phyloP scores from a whole-genome alignment of 2,888 invertebrate genomes.

The Chromoteleia sp. region DNA sequence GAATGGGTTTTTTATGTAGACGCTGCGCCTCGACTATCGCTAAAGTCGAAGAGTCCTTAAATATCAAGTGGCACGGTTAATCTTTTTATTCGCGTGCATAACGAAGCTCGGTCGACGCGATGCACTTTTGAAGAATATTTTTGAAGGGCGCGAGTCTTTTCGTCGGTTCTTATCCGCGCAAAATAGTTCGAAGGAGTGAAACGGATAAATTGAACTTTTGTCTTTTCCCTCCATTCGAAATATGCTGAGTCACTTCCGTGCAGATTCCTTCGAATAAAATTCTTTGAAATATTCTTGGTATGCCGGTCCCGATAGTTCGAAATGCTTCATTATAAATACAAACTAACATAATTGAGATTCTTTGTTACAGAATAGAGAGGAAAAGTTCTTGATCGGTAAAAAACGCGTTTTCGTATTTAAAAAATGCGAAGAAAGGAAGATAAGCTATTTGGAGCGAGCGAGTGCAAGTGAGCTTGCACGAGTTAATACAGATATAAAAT shows the following conservation, averaged over 20 bases:
- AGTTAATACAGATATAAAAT: no score
- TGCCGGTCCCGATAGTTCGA: no score
- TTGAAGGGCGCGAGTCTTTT: constrained; percentile 10
- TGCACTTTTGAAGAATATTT: constrained; percentile 50
- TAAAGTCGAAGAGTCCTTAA: constrained; percentile 51
- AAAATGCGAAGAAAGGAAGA: no score
- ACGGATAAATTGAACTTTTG: constrained; percentile 12
- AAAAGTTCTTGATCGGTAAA: no score
- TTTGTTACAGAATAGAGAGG: no score
- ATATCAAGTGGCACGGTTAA: constrained; percentile 58
- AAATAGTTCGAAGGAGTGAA: not conserved
- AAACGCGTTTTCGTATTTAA: no score
- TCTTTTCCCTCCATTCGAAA: not conserved
- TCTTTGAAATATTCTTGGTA: not conserved
- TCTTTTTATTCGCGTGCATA: constrained; percentile 59
- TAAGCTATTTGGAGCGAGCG: no score
- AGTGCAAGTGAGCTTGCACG: no score
- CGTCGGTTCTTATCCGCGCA: not conserved
- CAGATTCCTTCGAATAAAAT: not conserved
- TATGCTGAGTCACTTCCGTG: constrained; percentile 1
- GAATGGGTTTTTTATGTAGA: constrained; percentile 64
- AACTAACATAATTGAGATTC: no score
- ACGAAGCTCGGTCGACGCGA: constrained; percentile 36
- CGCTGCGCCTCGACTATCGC: constrained; percentile 43
- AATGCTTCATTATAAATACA: no score